Evolutionary conservation across 1,140 invertebrate species (phyloP).

Genomic region (Conus ventricosus): DNA sequence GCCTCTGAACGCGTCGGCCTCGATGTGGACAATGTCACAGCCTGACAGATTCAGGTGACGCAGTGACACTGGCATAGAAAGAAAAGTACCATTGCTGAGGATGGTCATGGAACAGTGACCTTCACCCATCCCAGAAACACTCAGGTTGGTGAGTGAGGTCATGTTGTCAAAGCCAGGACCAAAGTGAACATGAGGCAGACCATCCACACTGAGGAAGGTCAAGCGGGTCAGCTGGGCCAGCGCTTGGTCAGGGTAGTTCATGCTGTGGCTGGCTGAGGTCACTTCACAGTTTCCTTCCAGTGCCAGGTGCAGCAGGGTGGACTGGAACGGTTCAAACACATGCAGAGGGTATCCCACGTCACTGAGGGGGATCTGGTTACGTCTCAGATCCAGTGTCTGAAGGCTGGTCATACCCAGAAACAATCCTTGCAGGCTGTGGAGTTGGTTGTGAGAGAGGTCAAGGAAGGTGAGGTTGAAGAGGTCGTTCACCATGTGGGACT

Average conservation of each 20-base stretch:
- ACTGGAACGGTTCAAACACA: background rate
- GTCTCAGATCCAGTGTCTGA: background rate
- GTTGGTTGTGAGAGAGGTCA: slow-evolving; percentile 34
- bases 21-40: slow-evolving; percentile 31
- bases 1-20: slow-evolving; percentile 17
- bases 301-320: background rate
- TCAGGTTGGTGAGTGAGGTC: background rate
- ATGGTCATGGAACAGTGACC: background rate
- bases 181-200: background rate
- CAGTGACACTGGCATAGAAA: background rate
- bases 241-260: slow-evolving; percentile 19
- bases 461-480: slow-evolving; percentile 13
- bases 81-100: background rate
- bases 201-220: slow-evolving; percentile 2
- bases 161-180: background rate
- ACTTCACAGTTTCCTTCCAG: background rate
- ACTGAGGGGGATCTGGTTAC: background rate
- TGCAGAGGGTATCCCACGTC: background rate
- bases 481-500: background rate
- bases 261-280: background rate
- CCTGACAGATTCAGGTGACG: slow-evolving; percentile 38
- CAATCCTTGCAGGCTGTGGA: background rate
- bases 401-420: background rate
- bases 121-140: background rate
- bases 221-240: background rate